Base-by-base conservation (phyloP, 2,113 vertebrate genomes). In the Dissostichus mawsoni region DNA sequence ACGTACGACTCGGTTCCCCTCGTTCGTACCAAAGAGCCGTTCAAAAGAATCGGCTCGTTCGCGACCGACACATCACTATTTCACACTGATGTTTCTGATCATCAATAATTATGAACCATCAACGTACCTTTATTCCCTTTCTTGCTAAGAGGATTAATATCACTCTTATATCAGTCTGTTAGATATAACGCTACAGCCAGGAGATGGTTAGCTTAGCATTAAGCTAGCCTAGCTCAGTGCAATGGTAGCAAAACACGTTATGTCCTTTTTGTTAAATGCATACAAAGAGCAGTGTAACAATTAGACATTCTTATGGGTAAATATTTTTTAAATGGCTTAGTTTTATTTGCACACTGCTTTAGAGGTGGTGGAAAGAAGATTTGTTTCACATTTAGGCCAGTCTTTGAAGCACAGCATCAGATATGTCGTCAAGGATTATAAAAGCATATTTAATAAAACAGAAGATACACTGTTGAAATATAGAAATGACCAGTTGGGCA, bases 401-500 rank as follows among this genome's bases (percentile, higher is more conserved):
- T 18, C 4, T 59, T 61, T n/a, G 33, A 51, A 14, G 25, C 16
- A 0, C 33, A 69, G 33, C 64, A 84, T 65, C 25, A 62, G 48
- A 58, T 18, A 59, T n/a, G 44, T 10, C 50, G 61, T 47, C 57
- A 58, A 51, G 11, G n/a, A 29, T 64, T 50, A 61, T 33, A 51
- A 44, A 64, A 50, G 59, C 70, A 74, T 11, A 71, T 29, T 48
- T 55, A 44, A 76, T 74, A 63, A 79, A 81, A 76, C 41, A 74
- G 33, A 9, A 81, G 51, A 4, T n/a, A 77, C 44, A 65, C 3
- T 50, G 58, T 13, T 57, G 47, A 78, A 57, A 83, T 71, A 78
- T 23, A 78, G 65, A 77, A 18, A 65, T 66, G 25, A 75, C 2
- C 65, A 61, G 62, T 76, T 73, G 62, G 75, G 80, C 55, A 72